Percentiles rank a stretch among this genome's conserved stretches.
Conservation (phyloP, 2,888 invertebrate species). For the Helleia helle region DNA sequence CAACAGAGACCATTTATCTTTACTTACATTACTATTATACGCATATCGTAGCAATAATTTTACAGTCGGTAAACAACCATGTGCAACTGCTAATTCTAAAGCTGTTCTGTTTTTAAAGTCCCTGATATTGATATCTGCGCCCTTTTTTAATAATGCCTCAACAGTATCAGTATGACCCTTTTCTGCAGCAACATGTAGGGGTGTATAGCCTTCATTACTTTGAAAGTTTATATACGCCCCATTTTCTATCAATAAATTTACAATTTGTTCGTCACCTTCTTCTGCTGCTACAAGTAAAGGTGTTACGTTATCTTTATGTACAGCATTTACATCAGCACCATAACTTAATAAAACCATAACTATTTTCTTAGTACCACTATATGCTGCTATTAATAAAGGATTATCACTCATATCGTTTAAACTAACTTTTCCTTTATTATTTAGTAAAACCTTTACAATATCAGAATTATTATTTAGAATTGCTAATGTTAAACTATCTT, state of each 20-base stretch:
- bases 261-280: background rate
- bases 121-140: background rate
- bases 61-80: background rate
- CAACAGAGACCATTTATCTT: conserved; percentile 3
- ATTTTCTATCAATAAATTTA: background rate
- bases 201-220: background rate
- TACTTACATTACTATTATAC: background rate
- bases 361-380: too few species aligned
- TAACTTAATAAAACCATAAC: too few species aligned
- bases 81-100: background rate
- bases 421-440: background rate
- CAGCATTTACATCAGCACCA: too few species aligned
- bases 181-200: background rate
- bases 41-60: background rate
- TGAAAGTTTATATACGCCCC: background rate
- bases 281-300: conserved; percentile 2
- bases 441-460: background rate
- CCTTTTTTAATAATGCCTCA: background rate
- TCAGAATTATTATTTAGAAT: background rate
- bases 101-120: conserved; percentile 3
- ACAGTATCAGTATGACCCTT: background rate
- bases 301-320: too few species aligned
- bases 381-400: conserved; percentile 3
- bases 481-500: background rate
- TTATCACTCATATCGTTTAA: background rate